These are phyloP conservation scores for Diachasmimorpha longicaudata DNA, from an alignment of 1,140 invertebrate species.

Conservation along the genomic window DNA sequence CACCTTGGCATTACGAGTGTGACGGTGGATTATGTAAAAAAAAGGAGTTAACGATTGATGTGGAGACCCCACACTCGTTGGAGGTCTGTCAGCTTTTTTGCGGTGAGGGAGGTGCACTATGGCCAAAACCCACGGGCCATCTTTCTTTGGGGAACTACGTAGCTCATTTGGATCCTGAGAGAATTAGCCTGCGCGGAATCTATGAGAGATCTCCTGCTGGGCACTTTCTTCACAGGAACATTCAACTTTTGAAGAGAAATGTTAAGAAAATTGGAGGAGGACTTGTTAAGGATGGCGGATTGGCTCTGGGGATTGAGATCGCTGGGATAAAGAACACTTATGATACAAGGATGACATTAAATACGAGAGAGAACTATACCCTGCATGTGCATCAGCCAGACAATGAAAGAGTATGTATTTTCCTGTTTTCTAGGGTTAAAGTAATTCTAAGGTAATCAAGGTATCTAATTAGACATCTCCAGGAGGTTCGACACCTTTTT, in stretches of 20 bases:
- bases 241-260: constrained; percentile 47
- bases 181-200: constrained; percentile 59
- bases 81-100: constrained; percentile 56
- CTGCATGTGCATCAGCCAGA: constrained; percentile 60
- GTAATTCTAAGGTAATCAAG: no score
- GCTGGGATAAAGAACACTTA: constrained; percentile 26
- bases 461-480: no score
- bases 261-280: constrained; percentile 22
- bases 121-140: constrained; percentile 75
- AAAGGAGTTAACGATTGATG: constrained; percentile 41
- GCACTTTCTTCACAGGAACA: constrained; percentile 54
- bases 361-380: constrained; percentile 74
- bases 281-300: constrained; percentile 33
- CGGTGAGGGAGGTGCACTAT: constrained; percentile 66
- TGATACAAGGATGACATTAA: constrained; percentile 58
- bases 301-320: constrained; percentile 48
- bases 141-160: constrained; percentile 67
- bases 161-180: constrained; percentile 67
- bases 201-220: constrained; percentile 51
- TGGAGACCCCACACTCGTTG: constrained; percentile 38
- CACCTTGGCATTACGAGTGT: constrained; percentile 56
- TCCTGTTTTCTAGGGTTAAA: neutral
- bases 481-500: no score
- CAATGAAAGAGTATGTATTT: neutral
- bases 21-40: constrained; percentile 49